Conservation (phyloP, 1,140 invertebrate genomes). For the Penaeus japonicus region DNA sequence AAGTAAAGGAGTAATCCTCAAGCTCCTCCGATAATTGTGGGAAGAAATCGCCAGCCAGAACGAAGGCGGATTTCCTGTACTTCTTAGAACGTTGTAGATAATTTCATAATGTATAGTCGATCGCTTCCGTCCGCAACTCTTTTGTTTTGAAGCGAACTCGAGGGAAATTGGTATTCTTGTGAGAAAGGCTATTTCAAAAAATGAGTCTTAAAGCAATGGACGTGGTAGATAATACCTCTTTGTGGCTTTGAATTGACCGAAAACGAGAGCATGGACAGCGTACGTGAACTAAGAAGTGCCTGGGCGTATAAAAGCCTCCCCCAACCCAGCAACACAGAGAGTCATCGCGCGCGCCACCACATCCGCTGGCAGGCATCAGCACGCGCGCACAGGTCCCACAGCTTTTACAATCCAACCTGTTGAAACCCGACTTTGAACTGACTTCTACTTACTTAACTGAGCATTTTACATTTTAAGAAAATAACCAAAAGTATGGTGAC, state of each 20-base stretch:
- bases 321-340: background rate
- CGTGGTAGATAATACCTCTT: too few species aligned
- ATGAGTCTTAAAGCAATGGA: too few species aligned
- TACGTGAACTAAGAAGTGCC: too few species aligned
- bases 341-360: slow-evolving; percentile 35
- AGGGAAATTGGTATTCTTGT: too few species aligned
- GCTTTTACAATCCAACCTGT: background rate
- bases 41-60: slow-evolving; percentile 29
- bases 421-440: background rate
- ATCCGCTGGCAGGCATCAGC: slow-evolving; percentile 1
- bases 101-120: background rate
- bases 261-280: too few species aligned
- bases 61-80: slow-evolving; percentile 41
- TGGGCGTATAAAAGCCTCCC: background rate
- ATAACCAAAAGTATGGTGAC: too few species aligned
- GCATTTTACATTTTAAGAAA: too few species aligned
- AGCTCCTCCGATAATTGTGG: slow-evolving; percentile 28
- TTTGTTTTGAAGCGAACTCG: too few species aligned
- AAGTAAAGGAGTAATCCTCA: slow-evolving; percentile 21
- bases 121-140: background rate
- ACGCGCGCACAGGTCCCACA: background rate
- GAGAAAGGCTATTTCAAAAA: too few species aligned
- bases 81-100: slow-evolving; percentile 4
- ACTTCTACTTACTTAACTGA: too few species aligned
- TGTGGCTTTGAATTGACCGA: too few species aligned